phyloP scores from a whole-genome alignment of 2,888 invertebrate genomes.

The Mantis religiosa region DNA sequence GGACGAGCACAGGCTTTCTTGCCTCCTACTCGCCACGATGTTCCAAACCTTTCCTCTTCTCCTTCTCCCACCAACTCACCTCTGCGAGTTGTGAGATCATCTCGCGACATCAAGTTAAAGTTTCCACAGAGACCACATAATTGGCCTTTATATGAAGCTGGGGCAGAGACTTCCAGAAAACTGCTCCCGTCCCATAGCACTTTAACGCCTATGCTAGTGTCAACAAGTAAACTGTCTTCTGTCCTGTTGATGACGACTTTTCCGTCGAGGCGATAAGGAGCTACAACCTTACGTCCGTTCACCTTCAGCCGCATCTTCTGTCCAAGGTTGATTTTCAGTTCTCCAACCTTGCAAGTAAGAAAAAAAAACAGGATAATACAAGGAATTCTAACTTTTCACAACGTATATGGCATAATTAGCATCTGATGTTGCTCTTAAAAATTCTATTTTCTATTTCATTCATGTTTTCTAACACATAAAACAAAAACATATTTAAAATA shows the following conservation, averaged over 20 bases:
- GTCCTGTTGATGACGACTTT: constrained; percentile 51
- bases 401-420: too few relatives aligned
- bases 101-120: constrained; percentile 80
- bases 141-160: constrained; percentile 67
- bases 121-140: constrained; percentile 93
- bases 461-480: too few relatives aligned
- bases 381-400: too few relatives aligned
- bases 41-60: constrained; percentile 66
- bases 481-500: too few relatives aligned
- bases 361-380: too few relatives aligned
- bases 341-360: constrained; percentile 48
- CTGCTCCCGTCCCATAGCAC: constrained; percentile 92
- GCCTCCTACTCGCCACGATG: constrained; percentile 88
- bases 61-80: constrained; percentile 63
- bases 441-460: too few relatives aligned
- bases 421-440: too few relatives aligned
- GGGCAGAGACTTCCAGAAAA: constrained; percentile 79
- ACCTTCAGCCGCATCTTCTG: constrained; percentile 83
- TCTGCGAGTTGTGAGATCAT: constrained; percentile 72
- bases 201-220: constrained; percentile 71
- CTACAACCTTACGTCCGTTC: constrained; percentile 67
- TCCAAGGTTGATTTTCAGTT: constrained; percentile 76
- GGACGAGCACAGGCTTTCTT: constrained; percentile 63
- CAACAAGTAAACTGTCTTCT: constrained; percentile 63
- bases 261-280: constrained; percentile 58